Conservation (phyloP, 2,888 invertebrate genomes). For the Periphyllus acericola region DNA sequence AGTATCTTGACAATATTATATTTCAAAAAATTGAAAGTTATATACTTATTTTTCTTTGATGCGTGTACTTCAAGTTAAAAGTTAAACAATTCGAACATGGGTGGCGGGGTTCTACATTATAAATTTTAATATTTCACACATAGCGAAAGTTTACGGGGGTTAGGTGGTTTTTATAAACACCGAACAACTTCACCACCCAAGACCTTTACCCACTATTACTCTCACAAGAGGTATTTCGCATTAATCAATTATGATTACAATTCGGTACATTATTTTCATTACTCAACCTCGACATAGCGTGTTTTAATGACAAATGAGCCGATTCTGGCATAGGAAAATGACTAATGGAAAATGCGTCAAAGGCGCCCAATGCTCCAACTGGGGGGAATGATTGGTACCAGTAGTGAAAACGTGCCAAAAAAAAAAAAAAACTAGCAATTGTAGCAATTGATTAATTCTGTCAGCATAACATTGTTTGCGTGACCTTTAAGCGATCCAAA, state of each 20-base stretch:
- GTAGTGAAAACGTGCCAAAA: constrained; percentile 44
- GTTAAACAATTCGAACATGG: neutral
- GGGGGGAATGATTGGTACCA: constrained; percentile 38
- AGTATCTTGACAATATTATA: neutral
- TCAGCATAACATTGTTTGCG: constrained; percentile 26
- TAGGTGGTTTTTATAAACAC: neutral
- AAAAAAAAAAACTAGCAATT: constrained; percentile 45
- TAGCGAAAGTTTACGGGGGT: neutral
- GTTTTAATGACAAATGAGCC: constrained; percentile 60
- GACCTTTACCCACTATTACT: neutral
- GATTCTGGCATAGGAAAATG: constrained; percentile 48
- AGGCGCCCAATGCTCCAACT: neutral
- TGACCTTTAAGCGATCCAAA: constrained; percentile 45
- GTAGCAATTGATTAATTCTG: constrained; percentile 47
- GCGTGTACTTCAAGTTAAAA: neutral
- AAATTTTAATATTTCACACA: constrained; percentile 25
- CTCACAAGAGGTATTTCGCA: constrained; percentile 33
- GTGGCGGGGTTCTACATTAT: neutral
- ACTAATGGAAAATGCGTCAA: constrained; percentile 56
- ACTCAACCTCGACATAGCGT: constrained; percentile 52
- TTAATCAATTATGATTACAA: constrained; percentile 56
- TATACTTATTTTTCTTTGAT: neutral
- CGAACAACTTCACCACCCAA: neutral
- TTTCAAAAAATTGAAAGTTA: neutral
- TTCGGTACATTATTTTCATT: constrained; percentile 53